These are phyloP conservation scores for Haliclona indistincta DNA, from an alignment of 37 sponge, comb jelly and placozoan genomes.

Conservation along the genomic window DNA sequence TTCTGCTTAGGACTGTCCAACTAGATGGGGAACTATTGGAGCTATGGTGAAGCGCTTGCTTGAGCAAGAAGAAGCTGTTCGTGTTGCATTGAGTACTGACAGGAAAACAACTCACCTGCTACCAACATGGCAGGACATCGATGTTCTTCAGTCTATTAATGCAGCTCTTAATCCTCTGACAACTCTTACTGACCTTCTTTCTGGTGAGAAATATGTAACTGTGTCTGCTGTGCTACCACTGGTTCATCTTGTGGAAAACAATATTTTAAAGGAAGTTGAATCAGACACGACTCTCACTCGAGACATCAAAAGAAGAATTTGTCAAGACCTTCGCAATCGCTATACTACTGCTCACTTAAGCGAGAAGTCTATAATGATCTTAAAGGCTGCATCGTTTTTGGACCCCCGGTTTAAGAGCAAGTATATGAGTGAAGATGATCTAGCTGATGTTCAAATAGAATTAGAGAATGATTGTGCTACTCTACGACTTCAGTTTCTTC, in stretches of 20 bases:
- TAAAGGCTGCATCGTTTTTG: constrained; percentile 31
- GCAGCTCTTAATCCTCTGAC: constrained; percentile 22
- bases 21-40: constrained; percentile 34
- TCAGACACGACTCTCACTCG: constrained; percentile 24
- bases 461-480: too few relatives aligned
- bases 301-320: constrained; percentile 22
- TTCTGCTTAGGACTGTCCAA: constrained; percentile 32
- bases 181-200: constrained; percentile 40
- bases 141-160: constrained; percentile 25
- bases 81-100: constrained; percentile 20
- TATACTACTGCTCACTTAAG: not conserved
- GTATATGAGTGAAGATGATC: not conserved
- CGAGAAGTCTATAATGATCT: not conserved
- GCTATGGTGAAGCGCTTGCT: constrained; percentile 24
- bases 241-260: constrained; percentile 6
- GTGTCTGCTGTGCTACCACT: constrained; percentile 33
- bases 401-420: constrained; percentile 27
- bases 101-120: constrained; percentile 37
- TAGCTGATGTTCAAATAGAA: not conserved
- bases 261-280: not conserved
- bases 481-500: too few relatives aligned
- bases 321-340: not conserved
- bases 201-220: constrained; percentile 40
- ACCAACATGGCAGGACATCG: constrained; percentile 41
- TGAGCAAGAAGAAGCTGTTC: constrained; percentile 42